Conservation (phyloP, 2,888 invertebrate species). For the Hartigia nigra region DNA sequence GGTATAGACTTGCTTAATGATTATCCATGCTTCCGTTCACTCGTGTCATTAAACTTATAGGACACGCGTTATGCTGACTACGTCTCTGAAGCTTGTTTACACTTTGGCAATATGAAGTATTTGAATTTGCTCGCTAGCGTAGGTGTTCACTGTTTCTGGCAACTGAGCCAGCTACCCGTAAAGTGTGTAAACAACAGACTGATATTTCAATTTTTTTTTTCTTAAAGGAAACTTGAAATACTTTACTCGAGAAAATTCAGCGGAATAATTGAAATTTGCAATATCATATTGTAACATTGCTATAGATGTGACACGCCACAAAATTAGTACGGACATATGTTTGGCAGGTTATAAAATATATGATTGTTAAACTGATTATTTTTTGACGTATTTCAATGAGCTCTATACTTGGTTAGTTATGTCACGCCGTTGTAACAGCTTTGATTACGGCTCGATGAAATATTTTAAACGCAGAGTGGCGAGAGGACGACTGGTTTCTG, state of each 20-base stretch:
- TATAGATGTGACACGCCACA: neutral
- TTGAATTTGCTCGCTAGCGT: neutral
- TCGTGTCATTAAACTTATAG: neutral
- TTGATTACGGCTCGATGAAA: neutral
- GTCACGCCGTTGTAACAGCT: neutral
- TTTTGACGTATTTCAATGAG: neutral
- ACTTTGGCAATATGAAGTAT: neutral
- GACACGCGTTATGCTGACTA: neutral
- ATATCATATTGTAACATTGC: neutral
- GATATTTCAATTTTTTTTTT: neutral
- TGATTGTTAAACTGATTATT: neutral
- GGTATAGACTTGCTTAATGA: neutral
- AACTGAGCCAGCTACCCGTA: neutral
- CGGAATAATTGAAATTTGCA: neutral
- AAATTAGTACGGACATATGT: neutral
- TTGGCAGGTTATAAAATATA: neutral
- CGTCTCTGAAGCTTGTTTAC: neutral
- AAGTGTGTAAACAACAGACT: neutral
- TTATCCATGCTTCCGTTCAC: neutral
- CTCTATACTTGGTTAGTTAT: neutral
- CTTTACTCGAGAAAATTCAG: neutral
- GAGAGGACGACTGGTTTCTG: neutral
- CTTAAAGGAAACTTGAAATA: neutral
- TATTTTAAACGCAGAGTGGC: neutral
- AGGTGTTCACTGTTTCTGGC: neutral